Base-by-base conservation (phyloP, 2,113 vertebrate species). In the Chiloscyllium plagiosum region DNA sequence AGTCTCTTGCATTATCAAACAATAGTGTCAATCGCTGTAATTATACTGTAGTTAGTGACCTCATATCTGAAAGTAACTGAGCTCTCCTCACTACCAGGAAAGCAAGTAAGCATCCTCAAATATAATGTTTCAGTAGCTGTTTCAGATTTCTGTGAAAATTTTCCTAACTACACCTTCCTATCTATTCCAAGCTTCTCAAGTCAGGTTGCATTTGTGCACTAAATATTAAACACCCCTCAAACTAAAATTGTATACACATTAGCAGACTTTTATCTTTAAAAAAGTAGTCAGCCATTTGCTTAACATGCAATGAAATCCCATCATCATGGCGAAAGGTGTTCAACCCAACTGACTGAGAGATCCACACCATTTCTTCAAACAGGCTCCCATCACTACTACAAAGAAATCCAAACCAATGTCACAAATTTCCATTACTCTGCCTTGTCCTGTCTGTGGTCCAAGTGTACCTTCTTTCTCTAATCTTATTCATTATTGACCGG, bases 1-100 rank as follows among this genome's bases (percentile, higher is more conserved):
- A 93, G 56, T 22, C 4, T 83, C 29, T 17, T n/a, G 33, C 65
- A 93, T 93, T 93, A 93, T 93, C 61, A 93, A 92, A 61, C 89
- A 65, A 92, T 7, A 6, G 26, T 89, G 86, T 61, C 10, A 13
- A 13, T 89, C 24, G 56, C 29, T 93, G 61, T 66, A 37, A 93
- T 93, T 93, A 93, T n/a, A 33, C 89, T 10, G 7, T 3, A 66
- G 61, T 93, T 20, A 37, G 17, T 68, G 61, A 93, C n/a, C n/a
- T 66, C 89, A 68, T 22, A n/a, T 2, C 33, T 92, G 19, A 2
- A 61, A 90, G 61, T 56, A 15, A 92, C 20, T 2, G 0, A 92
- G 33, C 13, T 93, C 66, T 19, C 89, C 89, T 93, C n/a, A 65
- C 61, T 37, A 37, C n/a, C 17, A 10, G 66, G 61, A 68, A 0